Conservation (phyloP, 2,797 vertebrate species). For the Malacoraja senta region DNA sequence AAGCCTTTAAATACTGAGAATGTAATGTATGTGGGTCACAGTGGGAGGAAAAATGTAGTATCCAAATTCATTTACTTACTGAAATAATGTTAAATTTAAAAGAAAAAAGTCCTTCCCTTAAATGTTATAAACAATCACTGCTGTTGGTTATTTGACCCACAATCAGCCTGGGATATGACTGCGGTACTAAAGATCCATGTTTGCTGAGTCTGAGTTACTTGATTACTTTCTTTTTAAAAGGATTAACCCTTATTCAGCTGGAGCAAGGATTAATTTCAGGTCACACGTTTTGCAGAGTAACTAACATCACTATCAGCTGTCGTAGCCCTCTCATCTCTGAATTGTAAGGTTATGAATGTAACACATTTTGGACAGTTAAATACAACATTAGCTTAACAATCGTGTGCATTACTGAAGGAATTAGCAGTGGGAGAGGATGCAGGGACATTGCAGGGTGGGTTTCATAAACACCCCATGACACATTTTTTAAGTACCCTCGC, state of each 20-base stretch:
- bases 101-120: background rate
- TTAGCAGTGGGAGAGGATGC: no score
- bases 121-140: background rate
- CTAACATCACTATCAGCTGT: background rate
- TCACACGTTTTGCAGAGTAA: background rate
- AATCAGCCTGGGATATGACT: conserved; percentile 22
- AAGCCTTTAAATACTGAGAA: background rate
- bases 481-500: no score
- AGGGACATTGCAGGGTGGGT: no score
- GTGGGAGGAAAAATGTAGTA: conserved; percentile 1
- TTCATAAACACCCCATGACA: no score
- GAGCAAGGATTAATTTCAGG: background rate
- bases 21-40: background rate
- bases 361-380: no score
- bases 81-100: background rate
- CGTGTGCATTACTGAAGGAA: no score
- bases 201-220: background rate
- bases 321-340: no score
- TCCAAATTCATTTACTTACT: background rate
- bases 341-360: no score
- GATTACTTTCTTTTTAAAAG: conserved; percentile 31
- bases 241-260: conserved; percentile 27
- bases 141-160: background rate
- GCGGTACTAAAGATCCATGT: background rate
- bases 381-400: no score